Base-by-base conservation (phyloP, 2,888 invertebrate species). In the Neuroscelio doddi region DNA sequence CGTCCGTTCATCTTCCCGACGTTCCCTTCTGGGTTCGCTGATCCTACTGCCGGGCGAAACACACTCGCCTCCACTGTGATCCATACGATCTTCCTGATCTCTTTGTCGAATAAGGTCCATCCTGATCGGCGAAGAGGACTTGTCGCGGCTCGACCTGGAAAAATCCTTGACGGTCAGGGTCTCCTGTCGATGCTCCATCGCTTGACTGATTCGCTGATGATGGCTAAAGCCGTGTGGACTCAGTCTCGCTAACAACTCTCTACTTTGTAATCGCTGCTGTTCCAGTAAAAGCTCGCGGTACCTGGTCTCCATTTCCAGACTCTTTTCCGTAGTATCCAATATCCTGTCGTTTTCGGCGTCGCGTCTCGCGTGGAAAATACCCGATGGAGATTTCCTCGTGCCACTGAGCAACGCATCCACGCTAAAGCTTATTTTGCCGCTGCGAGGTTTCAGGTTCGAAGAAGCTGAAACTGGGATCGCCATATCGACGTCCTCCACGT, bases 341-440 rank as follows among this genome's bases (percentile, higher is more conserved):
- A 42, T 34, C 12, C 39, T 52, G 5, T 41, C 51, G 1, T 53
- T 44, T 15, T 12, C 38, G 1, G 36, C 0, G 4, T 68, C 59
- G 34, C 63, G 52, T 9, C 62, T 52, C 10, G 27, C 36, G 15
- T 52, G 56, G 36, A 45, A 39, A 2, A 32, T 45, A 14, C 55
- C 45, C 27, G 38, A 64, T 62, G 62, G 70, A 56, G 50, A 77
- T 63, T 79, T 82, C 70, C 78, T 82, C 59, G 83, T 82, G 56
- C 84, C 78, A 72, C 84, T 85, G 27, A 92, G 80, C 15, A 92
- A 79, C 0, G 91, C 88, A 83, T 92, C 92, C 42, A 92, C 91
- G 85, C 91, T 92, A 83, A 92, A 92, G 64, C 91, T 91, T 78
- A 92, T 91, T 74, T 91, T 90, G 72, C 90, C 83, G 61, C 80